phyloP scores from a whole-genome alignment of 1,140 invertebrate species.

The Pachypeltis micranthus region DNA sequence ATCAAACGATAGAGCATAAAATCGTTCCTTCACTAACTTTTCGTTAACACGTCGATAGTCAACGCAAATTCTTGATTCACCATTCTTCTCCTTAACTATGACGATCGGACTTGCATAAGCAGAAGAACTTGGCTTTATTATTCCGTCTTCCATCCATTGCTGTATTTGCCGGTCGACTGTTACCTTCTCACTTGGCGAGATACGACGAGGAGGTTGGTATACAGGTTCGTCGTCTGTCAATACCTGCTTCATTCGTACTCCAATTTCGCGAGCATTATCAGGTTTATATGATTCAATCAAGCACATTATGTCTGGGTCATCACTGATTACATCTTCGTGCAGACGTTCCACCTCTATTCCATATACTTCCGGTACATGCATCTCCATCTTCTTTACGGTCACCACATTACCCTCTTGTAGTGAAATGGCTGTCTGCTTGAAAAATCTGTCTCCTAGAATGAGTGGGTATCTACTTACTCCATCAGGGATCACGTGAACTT shows the following conservation, averaged over 20 bases:
- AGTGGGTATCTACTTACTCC: too few species aligned
- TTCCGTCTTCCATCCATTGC: conserved; percentile 26
- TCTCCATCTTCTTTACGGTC: too few species aligned
- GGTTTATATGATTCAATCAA: not conserved
- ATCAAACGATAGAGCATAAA: conserved; percentile 38
- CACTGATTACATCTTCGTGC: not conserved
- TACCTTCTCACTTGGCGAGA: conserved; percentile 20
- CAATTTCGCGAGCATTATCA: too few species aligned
- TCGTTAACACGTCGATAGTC: conserved; percentile 28
- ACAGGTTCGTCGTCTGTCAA: conserved; percentile 27
- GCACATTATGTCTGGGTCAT: not conserved
- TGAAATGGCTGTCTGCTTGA: too few species aligned
- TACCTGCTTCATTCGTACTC: conserved; percentile 21
- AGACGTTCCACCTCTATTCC: too few species aligned
- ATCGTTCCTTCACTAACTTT: conserved; percentile 25
- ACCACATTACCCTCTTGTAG: too few species aligned
- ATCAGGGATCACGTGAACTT: too few species aligned
- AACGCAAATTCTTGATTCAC: conserved; percentile 22
- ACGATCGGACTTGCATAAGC: conserved; percentile 25
- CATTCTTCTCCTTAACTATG: conserved; percentile 27
- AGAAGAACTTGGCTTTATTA: conserved; percentile 25
- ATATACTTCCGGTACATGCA: too few species aligned
- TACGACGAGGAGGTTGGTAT: conserved; percentile 22
- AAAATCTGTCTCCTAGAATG: too few species aligned
- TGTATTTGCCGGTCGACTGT: conserved; percentile 24